phyloP scores from a whole-genome alignment of 1,140 invertebrate species.

The silkworm (Bombyx mori) region DNA sequence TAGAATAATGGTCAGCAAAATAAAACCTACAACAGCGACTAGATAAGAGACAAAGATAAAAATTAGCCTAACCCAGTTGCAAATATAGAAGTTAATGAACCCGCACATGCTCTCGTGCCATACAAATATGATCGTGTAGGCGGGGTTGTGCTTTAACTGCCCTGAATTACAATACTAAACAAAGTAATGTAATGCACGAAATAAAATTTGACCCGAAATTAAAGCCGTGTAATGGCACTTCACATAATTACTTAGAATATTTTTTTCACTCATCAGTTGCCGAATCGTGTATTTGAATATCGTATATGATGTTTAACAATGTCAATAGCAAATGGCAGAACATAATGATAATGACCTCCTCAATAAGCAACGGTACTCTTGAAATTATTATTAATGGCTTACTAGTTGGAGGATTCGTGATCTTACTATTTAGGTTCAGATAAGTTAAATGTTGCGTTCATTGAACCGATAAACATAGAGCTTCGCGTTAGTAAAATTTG shows the following conservation, averaged over 20 bases:
- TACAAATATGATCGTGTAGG: no score
- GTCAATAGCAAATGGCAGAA: slow-evolving; percentile 28
- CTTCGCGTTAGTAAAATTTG: no score
- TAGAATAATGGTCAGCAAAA: no score
- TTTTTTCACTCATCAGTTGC: no score
- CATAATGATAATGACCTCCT: slow-evolving; percentile 30
- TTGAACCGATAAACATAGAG: no score
- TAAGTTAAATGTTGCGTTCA: not conserved
- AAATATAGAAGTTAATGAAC: slow-evolving; percentile 16
- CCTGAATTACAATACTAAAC: no score
- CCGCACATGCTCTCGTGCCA: not conserved
- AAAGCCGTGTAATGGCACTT: no score
- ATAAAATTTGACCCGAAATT: no score
- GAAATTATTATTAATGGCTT: slow-evolving; percentile 25
- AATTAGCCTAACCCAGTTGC: slow-evolving; percentile 12
- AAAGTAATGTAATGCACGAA: no score
- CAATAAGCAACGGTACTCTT: slow-evolving; percentile 36
- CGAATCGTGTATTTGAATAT: slow-evolving; percentile 11
- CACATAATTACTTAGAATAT: no score
- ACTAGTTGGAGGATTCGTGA: slow-evolving; percentile 16
- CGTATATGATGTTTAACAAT: slow-evolving; percentile 34
- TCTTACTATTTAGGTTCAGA: slow-evolving; percentile 8
- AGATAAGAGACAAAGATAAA: slow-evolving; percentile 11
- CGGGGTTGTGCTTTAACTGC: no score
- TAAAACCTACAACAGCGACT: not conserved